A percentile compares a stretch with the other conserved stretches of the same genome.
phyloP scores from a whole-genome alignment of 2,888 invertebrate genomes.

The Rhagophthalmus giganteus region DNA sequence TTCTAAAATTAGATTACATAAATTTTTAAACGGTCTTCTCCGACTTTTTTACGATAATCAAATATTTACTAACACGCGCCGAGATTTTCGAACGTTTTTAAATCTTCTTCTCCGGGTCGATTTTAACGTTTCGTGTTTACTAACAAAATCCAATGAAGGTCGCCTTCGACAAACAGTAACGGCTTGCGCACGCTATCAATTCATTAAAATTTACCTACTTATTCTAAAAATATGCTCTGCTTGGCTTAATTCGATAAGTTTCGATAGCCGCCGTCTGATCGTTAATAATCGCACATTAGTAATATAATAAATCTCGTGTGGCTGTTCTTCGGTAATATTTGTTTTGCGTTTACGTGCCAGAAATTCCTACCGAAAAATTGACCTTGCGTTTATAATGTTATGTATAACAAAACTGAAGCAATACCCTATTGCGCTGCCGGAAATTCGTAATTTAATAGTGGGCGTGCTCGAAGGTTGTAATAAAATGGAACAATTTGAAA shows the following conservation, averaged over 20 bases:
- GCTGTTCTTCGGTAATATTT: too few relatives aligned
- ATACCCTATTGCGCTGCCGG: slow-evolving; percentile 21
- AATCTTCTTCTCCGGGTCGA: too few relatives aligned
- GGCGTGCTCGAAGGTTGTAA: slow-evolving; percentile 14
- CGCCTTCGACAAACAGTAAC: too few relatives aligned
- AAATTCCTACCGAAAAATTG: slow-evolving; percentile 1
- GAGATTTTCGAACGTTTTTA: too few relatives aligned
- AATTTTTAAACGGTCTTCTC: slow-evolving; percentile 1
- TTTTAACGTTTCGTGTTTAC: not conserved
- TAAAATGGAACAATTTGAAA: slow-evolving; percentile 11
- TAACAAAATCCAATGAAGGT: not conserved
- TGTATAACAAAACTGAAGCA: slow-evolving; percentile 9
- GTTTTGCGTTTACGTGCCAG: too few relatives aligned
- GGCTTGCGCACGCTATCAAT: not conserved
- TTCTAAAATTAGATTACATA: slow-evolving; percentile 39
- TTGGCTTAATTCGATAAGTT: too few relatives aligned
- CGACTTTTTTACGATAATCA: slow-evolving; percentile 5
- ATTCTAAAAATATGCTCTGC: not conserved
- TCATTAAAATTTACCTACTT: not conserved
- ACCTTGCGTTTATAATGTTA: slow-evolving; percentile 18
- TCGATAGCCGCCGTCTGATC: too few relatives aligned
- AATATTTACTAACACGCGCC: not conserved
- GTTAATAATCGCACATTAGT: too few relatives aligned
- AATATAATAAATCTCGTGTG: too few relatives aligned
- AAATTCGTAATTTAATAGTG: slow-evolving; percentile 16